Conservation (phyloP, 2,797 vertebrate species). For the Urophycis tenuis region DNA sequence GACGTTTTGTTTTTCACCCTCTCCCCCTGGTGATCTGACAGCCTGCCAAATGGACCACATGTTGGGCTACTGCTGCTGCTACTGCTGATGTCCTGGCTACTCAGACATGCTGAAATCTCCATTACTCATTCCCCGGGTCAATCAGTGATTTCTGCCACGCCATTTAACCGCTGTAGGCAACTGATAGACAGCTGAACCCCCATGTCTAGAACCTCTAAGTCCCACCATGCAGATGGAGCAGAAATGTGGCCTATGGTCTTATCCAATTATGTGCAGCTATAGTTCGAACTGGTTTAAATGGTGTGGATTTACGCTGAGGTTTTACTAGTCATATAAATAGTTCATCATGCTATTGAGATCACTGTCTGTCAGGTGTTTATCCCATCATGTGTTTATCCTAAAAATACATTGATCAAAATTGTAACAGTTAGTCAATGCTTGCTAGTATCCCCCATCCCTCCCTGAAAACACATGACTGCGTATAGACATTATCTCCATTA, state of each 20-base stretch:
- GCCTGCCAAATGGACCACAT: conserved; percentile 49
- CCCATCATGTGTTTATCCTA: background rate
- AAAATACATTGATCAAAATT: background rate
- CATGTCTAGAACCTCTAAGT: background rate
- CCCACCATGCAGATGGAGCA: background rate
- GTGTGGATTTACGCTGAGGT: background rate
- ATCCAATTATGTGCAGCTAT: background rate
- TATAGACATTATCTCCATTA: background rate
- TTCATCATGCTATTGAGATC: background rate
- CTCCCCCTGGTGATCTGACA: conserved; percentile 40
- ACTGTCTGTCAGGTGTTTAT: background rate
- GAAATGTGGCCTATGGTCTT: background rate
- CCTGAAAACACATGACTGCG: background rate
- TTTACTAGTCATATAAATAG: background rate
- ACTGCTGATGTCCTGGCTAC: conserved; percentile 25
- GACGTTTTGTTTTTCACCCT: conserved; percentile 2
- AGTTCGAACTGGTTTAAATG: background rate
- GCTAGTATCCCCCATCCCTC: background rate
- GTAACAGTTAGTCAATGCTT: background rate
- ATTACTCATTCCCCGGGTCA: conserved; percentile 54
- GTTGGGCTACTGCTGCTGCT: conserved; percentile 24
- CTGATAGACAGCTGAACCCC: background rate
- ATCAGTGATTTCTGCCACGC: conserved; percentile 26
- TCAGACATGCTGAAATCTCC: conserved; percentile 47
- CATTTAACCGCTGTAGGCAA: conserved; percentile 9